phyloP scores from a whole-genome alignment of 2,888 invertebrate genomes.

The Orthonevra nobilis region DNA sequence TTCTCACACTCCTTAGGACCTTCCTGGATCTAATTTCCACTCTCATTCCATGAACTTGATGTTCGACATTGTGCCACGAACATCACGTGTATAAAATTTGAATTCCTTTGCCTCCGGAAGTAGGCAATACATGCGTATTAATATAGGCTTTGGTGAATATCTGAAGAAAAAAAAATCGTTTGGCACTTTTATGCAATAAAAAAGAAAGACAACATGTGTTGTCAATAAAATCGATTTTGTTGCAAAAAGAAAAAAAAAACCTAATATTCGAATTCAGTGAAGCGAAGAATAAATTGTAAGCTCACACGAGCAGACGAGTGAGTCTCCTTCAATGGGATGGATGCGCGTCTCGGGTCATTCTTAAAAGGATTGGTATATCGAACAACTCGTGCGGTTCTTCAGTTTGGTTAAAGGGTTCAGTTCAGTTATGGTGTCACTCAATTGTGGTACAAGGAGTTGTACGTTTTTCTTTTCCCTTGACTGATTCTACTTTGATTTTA shows the following conservation, averaged over 20 bases:
- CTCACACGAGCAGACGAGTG: constrained; percentile 3
- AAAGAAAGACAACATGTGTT: not conserved
- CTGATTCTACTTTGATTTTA: too few species aligned
- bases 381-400: too few species aligned
- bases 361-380: too few species aligned
- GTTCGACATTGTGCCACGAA: constrained; percentile 17
- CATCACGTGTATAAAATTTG: constrained; percentile 33
- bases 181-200: not conserved
- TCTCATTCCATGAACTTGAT: not conserved
- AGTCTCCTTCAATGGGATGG: too few species aligned
- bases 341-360: too few species aligned
- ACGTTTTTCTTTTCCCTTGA: too few species aligned
- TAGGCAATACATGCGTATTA: not conserved
- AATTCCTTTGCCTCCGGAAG: constrained; percentile 7
- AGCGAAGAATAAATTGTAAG: not conserved
- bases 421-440: too few species aligned
- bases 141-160: too few species aligned
- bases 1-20: not conserved
- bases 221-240: constrained; percentile 21
- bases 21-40: constrained; percentile 10
- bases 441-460: too few species aligned
- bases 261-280: constrained; percentile 2
- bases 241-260: too few species aligned
- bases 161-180: not conserved
- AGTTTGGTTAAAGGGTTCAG: too few species aligned